phyloP scores from a whole-genome alignment of 1,140 invertebrate genomes.

The Pseudomyrmex cubaensis region DNA sequence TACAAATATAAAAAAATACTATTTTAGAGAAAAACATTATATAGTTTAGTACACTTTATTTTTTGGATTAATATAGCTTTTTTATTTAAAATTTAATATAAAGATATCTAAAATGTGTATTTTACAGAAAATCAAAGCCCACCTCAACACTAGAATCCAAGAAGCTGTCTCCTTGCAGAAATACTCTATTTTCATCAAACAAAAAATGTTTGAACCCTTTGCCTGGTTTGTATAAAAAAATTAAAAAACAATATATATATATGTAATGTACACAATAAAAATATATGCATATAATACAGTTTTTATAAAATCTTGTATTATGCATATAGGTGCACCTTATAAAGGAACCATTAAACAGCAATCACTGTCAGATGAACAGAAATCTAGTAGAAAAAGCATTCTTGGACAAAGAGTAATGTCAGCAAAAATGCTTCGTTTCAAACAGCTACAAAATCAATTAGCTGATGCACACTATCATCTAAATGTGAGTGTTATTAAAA shows the following conservation, averaged over 20 bases:
- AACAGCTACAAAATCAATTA: conserved; percentile 92
- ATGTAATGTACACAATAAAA: too few species aligned
- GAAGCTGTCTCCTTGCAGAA: conserved; percentile 72
- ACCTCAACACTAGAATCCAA: conserved; percentile 73
- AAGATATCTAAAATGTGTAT: conserved; percentile 26
- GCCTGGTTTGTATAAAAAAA: conserved; percentile 77
- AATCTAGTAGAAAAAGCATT: conserved; percentile 81
- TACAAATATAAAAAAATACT: too few species aligned
- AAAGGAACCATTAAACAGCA: conserved; percentile 80
- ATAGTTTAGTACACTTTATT: not conserved
- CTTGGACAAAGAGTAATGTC: conserved; percentile 90
- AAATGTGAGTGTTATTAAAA: conserved; percentile 86
- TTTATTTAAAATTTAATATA: not conserved
- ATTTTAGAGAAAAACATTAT: not conserved
- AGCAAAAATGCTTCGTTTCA: conserved; percentile 90
- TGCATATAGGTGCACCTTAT: conserved; percentile 80
- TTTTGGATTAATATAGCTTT: not conserved
- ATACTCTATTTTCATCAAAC: conserved; percentile 81
- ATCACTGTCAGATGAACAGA: conserved; percentile 76
- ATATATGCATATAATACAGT: too few species aligned
- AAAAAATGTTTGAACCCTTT: conserved; percentile 83
- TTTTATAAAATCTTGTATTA: conserved; percentile 28
- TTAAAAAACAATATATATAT: conserved; percentile 13
- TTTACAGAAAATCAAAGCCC: conserved; percentile 82
- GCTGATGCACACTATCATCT: conserved; percentile 92